phyloP scores from a whole-genome alignment of 2,113 vertebrate species.

The Phaethornis superciliosus region DNA sequence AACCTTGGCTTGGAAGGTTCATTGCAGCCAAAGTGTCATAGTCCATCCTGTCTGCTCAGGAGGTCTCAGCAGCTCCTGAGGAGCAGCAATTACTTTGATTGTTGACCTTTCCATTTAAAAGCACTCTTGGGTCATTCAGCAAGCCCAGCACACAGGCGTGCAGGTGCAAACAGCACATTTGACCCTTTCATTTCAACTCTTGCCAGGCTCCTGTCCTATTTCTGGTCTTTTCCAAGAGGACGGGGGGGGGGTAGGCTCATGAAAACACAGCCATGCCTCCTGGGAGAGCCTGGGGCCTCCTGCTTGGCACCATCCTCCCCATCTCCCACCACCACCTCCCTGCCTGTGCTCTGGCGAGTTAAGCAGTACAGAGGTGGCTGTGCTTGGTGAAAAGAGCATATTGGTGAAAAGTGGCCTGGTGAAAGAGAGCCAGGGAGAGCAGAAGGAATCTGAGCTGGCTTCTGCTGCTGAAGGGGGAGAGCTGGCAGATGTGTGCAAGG shows the following conservation, averaged over 20 bases:
- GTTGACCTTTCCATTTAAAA: background rate
- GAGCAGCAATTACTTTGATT: background rate
- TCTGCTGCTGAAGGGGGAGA: background rate
- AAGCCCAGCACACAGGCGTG: fast-evolving
- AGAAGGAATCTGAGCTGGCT: background rate
- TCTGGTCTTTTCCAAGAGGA: background rate
- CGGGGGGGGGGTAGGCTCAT: no score
- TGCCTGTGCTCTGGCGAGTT: background rate
- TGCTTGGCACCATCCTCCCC: background rate
- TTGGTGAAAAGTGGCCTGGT: background rate
- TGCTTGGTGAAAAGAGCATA: background rate
- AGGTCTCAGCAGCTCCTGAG: background rate
- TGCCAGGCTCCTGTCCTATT: background rate
- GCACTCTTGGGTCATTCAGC: background rate
- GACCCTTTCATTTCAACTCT: background rate
- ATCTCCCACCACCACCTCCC: background rate
- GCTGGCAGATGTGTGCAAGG: background rate
- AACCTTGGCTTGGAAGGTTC: background rate
- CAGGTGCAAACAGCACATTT: background rate
- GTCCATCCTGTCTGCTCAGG: background rate
- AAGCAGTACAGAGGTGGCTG: background rate
- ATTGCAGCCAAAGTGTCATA: background rate
- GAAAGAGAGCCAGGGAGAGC: background rate
- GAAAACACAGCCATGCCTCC: fast-evolving
- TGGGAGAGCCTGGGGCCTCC: background rate